Base-by-base conservation (phyloP, 2,888 invertebrate genomes). In the Omphaloscelis lunosa region DNA sequence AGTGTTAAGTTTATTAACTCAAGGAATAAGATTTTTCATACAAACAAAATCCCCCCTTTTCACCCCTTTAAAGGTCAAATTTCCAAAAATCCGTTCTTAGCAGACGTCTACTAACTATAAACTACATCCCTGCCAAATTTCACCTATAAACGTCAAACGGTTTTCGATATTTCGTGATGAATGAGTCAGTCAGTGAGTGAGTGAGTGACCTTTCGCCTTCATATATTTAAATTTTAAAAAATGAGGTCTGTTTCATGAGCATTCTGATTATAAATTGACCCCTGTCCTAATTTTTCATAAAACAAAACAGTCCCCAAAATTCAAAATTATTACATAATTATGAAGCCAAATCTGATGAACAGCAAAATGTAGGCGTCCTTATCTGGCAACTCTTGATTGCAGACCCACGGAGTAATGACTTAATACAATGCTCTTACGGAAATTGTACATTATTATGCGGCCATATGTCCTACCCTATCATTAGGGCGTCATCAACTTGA, bases 361-460 rank as follows among this genome's bases (percentile, higher is more conserved):
- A 73, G 39, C 71, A 8, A 73, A 80, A 73, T 65, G 72, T 75
- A 34, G 74, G 41, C 61, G 41, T 66, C 58, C 68, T 79, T 88
- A 86, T 84, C 77, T 81, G 84, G 83, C 83, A 85, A 85, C 90
- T 85, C 83, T 88, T 91, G 91, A 94, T 92, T 93, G 90, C 88
- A 88, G 87, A 67, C 71, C 85, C 86, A 82, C 86, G 85, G 86
- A 86, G 90, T 95, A 95, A 95, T 95, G 94, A 93, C 95, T 95
- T 94, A 94, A 96, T 95, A 94, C 92, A 94, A 93, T 92, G 93
- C 93, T 95, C 94, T 94, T 91, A 93, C 88, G 92, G 92, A 94
- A 94, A 95, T 94, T 94, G 91, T 92, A 86, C 86, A 88, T 92
- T 90, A 94, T 94, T 94, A 94, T 89, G 86, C 91, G 75, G 86